phyloP scores from a whole-genome alignment of 2,888 invertebrate genomes.

The Agapostemon virescens region DNA sequence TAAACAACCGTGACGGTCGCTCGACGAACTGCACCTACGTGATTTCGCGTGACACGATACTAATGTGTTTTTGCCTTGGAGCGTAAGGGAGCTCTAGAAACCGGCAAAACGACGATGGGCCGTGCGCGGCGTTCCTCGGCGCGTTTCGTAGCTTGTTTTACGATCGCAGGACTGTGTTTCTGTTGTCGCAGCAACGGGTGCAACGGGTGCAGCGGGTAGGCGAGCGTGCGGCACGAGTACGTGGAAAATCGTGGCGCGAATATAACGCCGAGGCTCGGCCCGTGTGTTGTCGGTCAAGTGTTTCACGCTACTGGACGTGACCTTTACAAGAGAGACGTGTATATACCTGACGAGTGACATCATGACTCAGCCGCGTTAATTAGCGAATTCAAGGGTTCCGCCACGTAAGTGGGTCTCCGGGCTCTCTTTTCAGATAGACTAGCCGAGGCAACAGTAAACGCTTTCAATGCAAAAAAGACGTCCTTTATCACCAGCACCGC shows the following conservation, averaged over 20 bases:
- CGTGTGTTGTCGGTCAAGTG: constrained; percentile 53
- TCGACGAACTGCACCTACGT: not conserved
- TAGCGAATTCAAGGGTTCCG: constrained; percentile 63
- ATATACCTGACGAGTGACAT: constrained; percentile 57
- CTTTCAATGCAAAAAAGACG: constrained; percentile 60
- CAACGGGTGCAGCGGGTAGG: not conserved
- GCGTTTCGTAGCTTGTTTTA: constrained; percentile 36
- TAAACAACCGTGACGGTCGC: no score
- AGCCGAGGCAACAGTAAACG: constrained; percentile 57
- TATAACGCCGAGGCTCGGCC: constrained; percentile 36
- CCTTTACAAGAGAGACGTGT: constrained; percentile 46
- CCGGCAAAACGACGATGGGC: constrained; percentile 30
- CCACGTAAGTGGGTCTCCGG: constrained; percentile 54
- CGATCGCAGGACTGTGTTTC: constrained; percentile 21
- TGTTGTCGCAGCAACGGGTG: not conserved
- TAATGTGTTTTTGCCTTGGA: not conserved
- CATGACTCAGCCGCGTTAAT: constrained; percentile 65
- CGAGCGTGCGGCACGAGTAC: constrained; percentile 13
- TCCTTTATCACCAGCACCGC: constrained; percentile 57
- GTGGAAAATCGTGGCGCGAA: constrained; percentile 39
- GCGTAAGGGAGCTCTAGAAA: not conserved
- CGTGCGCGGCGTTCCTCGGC: constrained; percentile 27
- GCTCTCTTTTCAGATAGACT: constrained; percentile 43
- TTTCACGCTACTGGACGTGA: constrained; percentile 55
- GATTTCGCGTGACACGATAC: not conserved